Evolutionary conservation across 23 tunicate genomes (phyloP).

Genomic region (Diplosoma virens): DNA sequence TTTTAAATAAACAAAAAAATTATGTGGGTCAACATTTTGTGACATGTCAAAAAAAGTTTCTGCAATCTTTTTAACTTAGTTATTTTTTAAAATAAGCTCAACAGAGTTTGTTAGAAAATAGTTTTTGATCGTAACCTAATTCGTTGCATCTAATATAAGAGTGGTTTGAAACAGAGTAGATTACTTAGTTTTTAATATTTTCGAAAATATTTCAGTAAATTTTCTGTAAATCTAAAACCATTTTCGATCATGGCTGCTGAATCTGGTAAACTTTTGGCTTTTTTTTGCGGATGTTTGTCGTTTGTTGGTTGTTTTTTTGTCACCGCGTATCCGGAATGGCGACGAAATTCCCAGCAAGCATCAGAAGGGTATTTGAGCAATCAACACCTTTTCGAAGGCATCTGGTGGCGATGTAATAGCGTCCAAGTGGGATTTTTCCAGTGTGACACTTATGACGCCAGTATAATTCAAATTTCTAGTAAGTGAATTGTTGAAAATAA

Average conservation of each 20-base stretch:
- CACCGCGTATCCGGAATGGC: slow-evolving; percentile 38
- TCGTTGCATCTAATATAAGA: too few species aligned
- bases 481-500: background rate
- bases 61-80: too few species aligned
- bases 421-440: slow-evolving; percentile 22
- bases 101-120: too few species aligned
- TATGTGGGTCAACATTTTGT: too few species aligned
- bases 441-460: slow-evolving; percentile 44
- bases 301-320: slow-evolving; percentile 24
- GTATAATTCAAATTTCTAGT: slow-evolving; percentile 22
- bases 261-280: slow-evolving; percentile 3
- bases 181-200: too few species aligned
- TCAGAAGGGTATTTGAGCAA: slow-evolving; percentile 35
- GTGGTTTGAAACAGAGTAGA: too few species aligned
- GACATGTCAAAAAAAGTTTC: too few species aligned
- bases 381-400: slow-evolving; percentile 15
- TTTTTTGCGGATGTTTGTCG: slow-evolving; percentile 25
- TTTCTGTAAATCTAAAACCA: too few species aligned
- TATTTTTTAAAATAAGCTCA: too few species aligned
- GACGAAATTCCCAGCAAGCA: slow-evolving; percentile 19
- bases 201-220: too few species aligned
- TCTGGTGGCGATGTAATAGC: slow-evolving; percentile 58
- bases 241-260: background rate
- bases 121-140: too few species aligned
- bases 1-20: too few species aligned